These are phyloP conservation scores for Pristionchus mayeri DNA, from an alignment of 2,888 invertebrate species.

Conservation along the genomic window DNA sequence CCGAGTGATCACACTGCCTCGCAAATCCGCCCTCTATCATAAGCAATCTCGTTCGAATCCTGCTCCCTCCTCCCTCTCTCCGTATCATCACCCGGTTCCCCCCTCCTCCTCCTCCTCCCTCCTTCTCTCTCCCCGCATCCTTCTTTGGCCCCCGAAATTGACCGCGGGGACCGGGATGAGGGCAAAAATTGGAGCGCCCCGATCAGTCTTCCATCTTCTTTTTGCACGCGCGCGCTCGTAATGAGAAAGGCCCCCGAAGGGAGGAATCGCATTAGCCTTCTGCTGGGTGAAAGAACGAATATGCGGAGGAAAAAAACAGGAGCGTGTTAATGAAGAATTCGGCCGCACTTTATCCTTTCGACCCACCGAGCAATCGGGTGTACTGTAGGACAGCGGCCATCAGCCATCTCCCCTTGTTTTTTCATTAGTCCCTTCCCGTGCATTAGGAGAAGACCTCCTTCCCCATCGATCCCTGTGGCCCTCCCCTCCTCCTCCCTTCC, in stretches of 20 bases:
- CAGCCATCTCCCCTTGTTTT: not conserved
- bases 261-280: not conserved
- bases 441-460: not conserved
- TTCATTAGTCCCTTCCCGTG: not conserved
- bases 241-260: conserved; percentile 10
- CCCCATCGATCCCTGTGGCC: not conserved
- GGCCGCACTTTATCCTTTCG: not conserved
- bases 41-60: conserved; percentile 46
- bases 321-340: too few species aligned
- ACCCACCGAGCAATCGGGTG: too few species aligned
- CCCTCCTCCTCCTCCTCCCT: not conserved
- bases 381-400: not conserved
- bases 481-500: not conserved
- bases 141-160: conserved; percentile 26
- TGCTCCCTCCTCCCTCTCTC: conserved; percentile 42
- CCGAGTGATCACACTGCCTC: not conserved
- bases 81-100: conserved; percentile 35
- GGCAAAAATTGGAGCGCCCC: not conserved
- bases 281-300: not conserved
- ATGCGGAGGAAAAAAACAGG: not conserved
- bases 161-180: not conserved
- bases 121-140: not conserved
- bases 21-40: conserved; percentile 42
- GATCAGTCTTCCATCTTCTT: not conserved
- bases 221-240: not conserved